A percentile compares a stretch with the other conserved stretches of the same genome.
Evolutionary conservation across 2,888 invertebrate genomes (phyloP).

Genomic region (Neoascia interrupta): DNA sequence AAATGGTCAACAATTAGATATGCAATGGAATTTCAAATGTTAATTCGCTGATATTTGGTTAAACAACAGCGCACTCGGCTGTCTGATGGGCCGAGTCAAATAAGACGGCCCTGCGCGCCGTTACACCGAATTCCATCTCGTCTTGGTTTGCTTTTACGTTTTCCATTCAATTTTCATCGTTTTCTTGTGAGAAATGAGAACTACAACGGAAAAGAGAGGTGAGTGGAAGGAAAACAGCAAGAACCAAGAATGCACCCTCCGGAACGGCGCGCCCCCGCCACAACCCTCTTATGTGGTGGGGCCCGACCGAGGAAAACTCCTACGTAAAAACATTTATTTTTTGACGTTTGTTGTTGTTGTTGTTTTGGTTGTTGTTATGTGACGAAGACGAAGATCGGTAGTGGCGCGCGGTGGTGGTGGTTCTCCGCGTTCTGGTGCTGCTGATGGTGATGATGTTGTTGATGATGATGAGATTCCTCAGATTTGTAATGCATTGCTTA

Average conservation of each 20-base stretch:
- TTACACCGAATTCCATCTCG: slow-evolving; percentile 63
- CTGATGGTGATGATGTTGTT: slow-evolving; percentile 45
- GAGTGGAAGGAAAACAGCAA: slow-evolving; percentile 52
- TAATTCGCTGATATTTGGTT: slow-evolving; percentile 66
- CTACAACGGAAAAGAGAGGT: slow-evolving; percentile 32
- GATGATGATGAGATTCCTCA: slow-evolving; percentile 66
- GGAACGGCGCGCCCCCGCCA: too few relatives aligned
- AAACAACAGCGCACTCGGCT: slow-evolving; percentile 38
- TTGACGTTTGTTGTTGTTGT: slow-evolving; percentile 52
- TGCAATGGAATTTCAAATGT: slow-evolving; percentile 66
- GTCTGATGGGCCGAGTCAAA: slow-evolving; percentile 39
- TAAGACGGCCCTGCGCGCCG: slow-evolving; percentile 39
- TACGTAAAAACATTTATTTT: slow-evolving; percentile 20
- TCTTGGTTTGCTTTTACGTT: slow-evolving; percentile 31
- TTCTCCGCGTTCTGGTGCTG: too few relatives aligned
- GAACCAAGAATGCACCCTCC: not conserved
- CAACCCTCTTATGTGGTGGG: slow-evolving; percentile 40
- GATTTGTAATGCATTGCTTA: slow-evolving; percentile 70
- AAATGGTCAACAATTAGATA: slow-evolving; percentile 68
- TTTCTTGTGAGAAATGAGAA: slow-evolving; percentile 46
- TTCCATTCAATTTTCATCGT: not conserved
- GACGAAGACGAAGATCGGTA: slow-evolving; percentile 25
- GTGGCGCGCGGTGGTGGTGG: not conserved
- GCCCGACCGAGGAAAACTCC: slow-evolving; percentile 35
- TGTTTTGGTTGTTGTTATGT: not conserved